Evolutionary conservation across 2,888 invertebrate species (phyloP), one percentile per base, ranked within the genome.

Genomic region (Drosophila nigricruria): DNA sequence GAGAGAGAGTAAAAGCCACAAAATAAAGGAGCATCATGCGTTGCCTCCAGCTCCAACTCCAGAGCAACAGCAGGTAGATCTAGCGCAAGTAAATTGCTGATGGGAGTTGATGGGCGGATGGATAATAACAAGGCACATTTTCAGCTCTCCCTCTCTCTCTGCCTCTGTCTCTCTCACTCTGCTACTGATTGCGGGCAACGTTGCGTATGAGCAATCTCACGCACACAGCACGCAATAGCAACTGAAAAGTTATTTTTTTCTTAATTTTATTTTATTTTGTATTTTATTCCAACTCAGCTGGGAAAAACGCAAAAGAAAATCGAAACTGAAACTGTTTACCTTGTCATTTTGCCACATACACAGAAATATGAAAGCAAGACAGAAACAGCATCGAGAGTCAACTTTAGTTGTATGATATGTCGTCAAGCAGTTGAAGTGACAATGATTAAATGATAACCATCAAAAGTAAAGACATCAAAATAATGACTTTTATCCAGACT

Each of bases 161-260:
- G 10, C 9, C 1, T 36, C 12, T 38, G 18, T 23, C 32, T 30
- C 43, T 5, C 40, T 32, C 18, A 1, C 12, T 30, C 14, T 30
- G 25, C 18, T n/a, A 9, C 9, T 45, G 64, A 34, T 18, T 42
- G 42, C 32, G 49, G 45, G 53, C 70, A 65, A 86, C 77, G 45
- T 54, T 75, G 67, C 79, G 87, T 84, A 83, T 86, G 79, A 79
- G 79, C 75, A 79, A 86, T 83, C 71, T 52, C 72, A 81, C 69
- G 69, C 77, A 61, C 40, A 59, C n/a, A 45, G 59, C 36, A 23
- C 47, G 45, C 53, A 34, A 12, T 36, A 50, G 18, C 42, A 69
- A 60, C 53, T 73, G 60, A 61, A 77, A 77, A 77, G 62, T 69
- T 52, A 8, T 68, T 56, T 32, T 30, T 6, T 20, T 27, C 20